These are phyloP conservation scores for Littorina saxatilis DNA, from an alignment of 1,140 invertebrate genomes.

Conservation along the genomic window DNA sequence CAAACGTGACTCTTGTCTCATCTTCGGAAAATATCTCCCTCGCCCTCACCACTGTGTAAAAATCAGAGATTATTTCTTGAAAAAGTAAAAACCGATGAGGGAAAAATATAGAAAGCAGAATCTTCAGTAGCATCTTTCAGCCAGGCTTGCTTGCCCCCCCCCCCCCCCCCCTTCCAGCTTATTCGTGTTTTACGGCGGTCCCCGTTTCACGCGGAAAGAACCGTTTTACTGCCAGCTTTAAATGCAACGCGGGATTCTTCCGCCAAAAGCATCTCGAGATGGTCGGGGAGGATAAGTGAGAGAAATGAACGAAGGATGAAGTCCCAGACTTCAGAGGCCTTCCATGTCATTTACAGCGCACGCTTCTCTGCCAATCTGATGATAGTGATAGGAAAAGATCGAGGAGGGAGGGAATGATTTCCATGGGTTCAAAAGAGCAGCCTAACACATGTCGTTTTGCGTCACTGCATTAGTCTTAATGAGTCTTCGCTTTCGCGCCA, in stretches of 20 bases:
- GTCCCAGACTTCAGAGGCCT: not conserved
- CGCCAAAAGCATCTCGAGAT: not conserved
- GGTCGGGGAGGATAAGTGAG: constrained; percentile 4
- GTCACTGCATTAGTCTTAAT: not conserved
- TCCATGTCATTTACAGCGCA: constrained; percentile 26
- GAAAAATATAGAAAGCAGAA: too few relatives aligned
- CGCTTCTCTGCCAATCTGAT: constrained; percentile 22
- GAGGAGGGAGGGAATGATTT: not conserved
- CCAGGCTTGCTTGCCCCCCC: too few relatives aligned
- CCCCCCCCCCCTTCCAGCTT: too few relatives aligned
- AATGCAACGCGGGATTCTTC: not conserved
- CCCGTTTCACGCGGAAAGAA: not conserved
- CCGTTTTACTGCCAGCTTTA: not conserved
- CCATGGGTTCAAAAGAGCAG: not conserved
- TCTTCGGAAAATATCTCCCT: too few relatives aligned
- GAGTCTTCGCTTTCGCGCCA: too few relatives aligned
- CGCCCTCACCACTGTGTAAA: too few relatives aligned
- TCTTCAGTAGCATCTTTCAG: too few relatives aligned
- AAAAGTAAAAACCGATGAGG: too few relatives aligned
- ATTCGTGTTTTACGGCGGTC: constrained; percentile 1
- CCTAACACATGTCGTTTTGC: not conserved
- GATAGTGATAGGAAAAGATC: constrained; percentile 21
- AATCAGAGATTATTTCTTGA: too few relatives aligned
- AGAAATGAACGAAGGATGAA: not conserved
- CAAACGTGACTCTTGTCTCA: too few relatives aligned